Evolutionary conservation across 2,797 vertebrate species (phyloP).

Genomic region (Sebastes matsubarae): DNA sequence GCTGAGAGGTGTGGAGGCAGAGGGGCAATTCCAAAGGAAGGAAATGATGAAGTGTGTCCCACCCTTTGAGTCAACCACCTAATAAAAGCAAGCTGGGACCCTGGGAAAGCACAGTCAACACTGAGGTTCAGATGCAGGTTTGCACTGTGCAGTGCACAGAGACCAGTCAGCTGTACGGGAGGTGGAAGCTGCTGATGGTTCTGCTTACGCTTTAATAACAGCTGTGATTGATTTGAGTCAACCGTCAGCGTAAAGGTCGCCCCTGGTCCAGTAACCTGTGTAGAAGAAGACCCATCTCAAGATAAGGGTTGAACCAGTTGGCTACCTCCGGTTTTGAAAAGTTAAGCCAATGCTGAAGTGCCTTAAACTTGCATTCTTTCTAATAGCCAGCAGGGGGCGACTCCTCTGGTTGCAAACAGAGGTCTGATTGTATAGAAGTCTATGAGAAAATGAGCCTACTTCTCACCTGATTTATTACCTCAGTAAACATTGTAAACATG

Average conservation of each 20-base stretch:
- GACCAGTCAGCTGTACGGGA: constrained; percentile 12
- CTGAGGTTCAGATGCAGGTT: constrained; percentile 39
- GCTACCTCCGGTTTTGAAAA: too few relatives aligned
- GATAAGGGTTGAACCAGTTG: too few relatives aligned
- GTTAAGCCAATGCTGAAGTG: too few relatives aligned
- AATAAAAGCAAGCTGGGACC: constrained; percentile 63
- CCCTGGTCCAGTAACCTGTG: background rate
- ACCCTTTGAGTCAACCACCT: constrained; percentile 58
- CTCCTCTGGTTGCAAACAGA: too few relatives aligned
- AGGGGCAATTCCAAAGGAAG: constrained; percentile 48
- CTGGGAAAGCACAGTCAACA: constrained; percentile 68
- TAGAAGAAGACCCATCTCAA: background rate
- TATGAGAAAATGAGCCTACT: too few relatives aligned
- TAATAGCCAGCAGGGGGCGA: too few relatives aligned
- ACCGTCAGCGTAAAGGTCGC: background rate
- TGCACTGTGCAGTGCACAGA: constrained; percentile 3
- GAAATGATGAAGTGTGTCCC: constrained; percentile 64
- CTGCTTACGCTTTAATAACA: background rate
- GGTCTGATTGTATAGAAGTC: too few relatives aligned
- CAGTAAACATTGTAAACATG: too few relatives aligned
- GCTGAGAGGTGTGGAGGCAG: constrained; percentile 25
- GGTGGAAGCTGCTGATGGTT: background rate
- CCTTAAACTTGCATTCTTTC: too few relatives aligned
- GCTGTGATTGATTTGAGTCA: background rate
- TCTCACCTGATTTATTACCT: too few relatives aligned